Percentiles rank a stretch among this genome's conserved stretches.
phyloP scores from a whole-genome alignment of 1,140 invertebrate genomes.

The Drosophila varians region DNA sequence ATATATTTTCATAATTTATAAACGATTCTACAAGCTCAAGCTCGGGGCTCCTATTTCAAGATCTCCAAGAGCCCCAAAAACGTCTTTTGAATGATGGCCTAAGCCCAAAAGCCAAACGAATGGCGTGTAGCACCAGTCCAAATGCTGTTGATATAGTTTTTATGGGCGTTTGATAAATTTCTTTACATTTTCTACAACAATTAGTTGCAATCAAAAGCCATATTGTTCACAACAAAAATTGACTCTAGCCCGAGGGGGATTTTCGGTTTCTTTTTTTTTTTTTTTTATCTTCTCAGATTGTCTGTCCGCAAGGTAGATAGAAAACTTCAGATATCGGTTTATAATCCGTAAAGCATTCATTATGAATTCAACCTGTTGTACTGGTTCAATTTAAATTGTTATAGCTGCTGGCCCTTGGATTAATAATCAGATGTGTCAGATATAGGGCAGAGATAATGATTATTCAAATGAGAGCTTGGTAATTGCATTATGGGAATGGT shows the following conservation, averaged over 20 bases:
- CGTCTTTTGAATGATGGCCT: slow-evolving; percentile 67
- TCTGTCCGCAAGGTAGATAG: slow-evolving; percentile 9
- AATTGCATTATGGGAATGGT: background rate
- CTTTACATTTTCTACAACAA: slow-evolving; percentile 72
- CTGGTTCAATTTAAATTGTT: slow-evolving; percentile 43
- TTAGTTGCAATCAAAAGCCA: slow-evolving; percentile 77
- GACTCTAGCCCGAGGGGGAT: slow-evolving; percentile 18
- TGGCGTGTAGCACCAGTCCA: slow-evolving; percentile 27
- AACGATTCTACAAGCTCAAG: slow-evolving; percentile 63
- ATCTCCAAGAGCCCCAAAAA: slow-evolving; percentile 13
- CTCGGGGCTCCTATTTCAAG: slow-evolving; percentile 56
- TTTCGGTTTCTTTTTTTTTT: slow-evolving; percentile 27
- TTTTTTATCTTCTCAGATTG: background rate
- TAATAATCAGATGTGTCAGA: slow-evolving; percentile 25
- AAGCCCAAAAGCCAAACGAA: slow-evolving; percentile 49
- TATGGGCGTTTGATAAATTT: slow-evolving; percentile 80
- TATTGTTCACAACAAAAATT: slow-evolving; percentile 57
- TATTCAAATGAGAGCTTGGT: background rate
- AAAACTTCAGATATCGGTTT: slow-evolving; percentile 18
- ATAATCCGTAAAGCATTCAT: slow-evolving; percentile 43
- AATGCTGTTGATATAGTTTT: slow-evolving; percentile 77
- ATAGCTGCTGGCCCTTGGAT: slow-evolving; percentile 15
- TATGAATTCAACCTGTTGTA: slow-evolving; percentile 43
- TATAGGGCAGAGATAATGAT: slow-evolving; percentile 26
- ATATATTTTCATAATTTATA: slow-evolving; percentile 81